Evolutionary conservation across 2,113 vertebrate genomes (phyloP).

Genomic region (Xenopus tropicalis): UCB_Xtro_10.0 CM004449.2:111413001-111413500

Average conservation of each 20-base stretch:
- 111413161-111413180: constrained; percentile 21
- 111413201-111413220: constrained; percentile 35
- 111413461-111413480: too few species aligned
- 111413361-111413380: too few species aligned
- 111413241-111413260: constrained; percentile 29
- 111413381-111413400: too few species aligned
- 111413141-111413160: constrained; percentile 30
- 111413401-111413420: too few species aligned
- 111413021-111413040: constrained; percentile 24
- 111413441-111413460: too few species aligned
- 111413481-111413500: too few species aligned
- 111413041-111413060: constrained; percentile 6
- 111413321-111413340: not conserved
- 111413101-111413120: constrained; percentile 36
- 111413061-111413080: constrained; percentile 11
- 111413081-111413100: constrained; percentile 40
- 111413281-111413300: constrained; percentile 5
- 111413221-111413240: constrained; percentile 33
- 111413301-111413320: constrained; percentile 23
- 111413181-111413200: constrained; percentile 6
- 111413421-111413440: too few species aligned
- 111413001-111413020: constrained; percentile 37
- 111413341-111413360: too few species aligned
- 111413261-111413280: constrained; percentile 25
- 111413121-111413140: constrained; percentile 31